Evolutionary conservation across 2,888 invertebrate genomes (phyloP), one percentile per base, ranked within the genome.

Genomic region (Eupeodes luniger): DNA sequence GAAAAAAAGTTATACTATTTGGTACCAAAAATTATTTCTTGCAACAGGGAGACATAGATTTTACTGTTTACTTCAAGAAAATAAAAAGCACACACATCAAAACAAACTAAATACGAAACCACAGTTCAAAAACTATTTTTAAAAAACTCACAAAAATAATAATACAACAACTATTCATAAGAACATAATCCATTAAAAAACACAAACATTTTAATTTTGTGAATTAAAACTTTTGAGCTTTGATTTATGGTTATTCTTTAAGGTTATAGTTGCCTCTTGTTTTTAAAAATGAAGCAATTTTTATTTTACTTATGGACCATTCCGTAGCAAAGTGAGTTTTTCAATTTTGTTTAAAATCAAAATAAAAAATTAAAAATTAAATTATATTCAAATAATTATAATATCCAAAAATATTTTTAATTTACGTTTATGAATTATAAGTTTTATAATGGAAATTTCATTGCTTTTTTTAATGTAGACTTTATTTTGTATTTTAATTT

Each of bases 31-130:
- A 36, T 44, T 67, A 44, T 57, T 74, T 77, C 80, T 87, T 64
- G 72, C 62, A 66, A 80, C 87, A 87, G 87, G 87, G 87, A 87
- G 87, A 87, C 87, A 87, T 87, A 87, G 87, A 87, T 67, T 19
- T 74, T 55, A 78, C 40, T 34, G 14, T 47, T 47, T 5, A 69
- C 44, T 49, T 12, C 12, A 64, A 75, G 51, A 53, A 27, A 70
- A 75, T 36, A 40, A 44, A 44, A 55, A 10, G 19, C 57, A 59
- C 72, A 57, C 40, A 49, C 51, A 62, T 47, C 27, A 55, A 9
- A 47, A 80, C 78, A 76, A 44, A 62, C 64, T 27, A 27, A 2
- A 27, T 27, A 61, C 40, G 27, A 36, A 51, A 36, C 44, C 49
- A 80, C n/a, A 44, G 59, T 27, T 66, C 57, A 44, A 44, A 44